Conservation (phyloP, 2,888 invertebrate genomes). For the Strigamia transsilvanica region DNA sequence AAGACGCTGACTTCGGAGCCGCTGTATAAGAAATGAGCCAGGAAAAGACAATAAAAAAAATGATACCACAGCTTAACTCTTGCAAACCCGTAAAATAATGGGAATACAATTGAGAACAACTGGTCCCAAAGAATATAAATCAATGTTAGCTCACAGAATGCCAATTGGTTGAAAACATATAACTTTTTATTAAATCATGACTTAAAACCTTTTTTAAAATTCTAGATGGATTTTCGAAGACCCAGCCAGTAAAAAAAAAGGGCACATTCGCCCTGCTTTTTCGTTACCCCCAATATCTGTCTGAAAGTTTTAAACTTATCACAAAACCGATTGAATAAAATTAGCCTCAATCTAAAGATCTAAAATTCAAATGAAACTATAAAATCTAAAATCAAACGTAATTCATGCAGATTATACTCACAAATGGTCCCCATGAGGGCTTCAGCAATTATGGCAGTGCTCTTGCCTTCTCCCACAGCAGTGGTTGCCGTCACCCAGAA, state of each 20-base stretch:
- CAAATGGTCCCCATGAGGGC: constrained; percentile 52
- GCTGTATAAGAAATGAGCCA: constrained; percentile 46
- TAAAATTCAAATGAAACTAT: neutral
- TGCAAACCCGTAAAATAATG: constrained; percentile 36
- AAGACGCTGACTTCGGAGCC: constrained; percentile 60
- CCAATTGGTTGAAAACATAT: constrained; percentile 16
- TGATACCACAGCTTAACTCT: constrained; percentile 40
- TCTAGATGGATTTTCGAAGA: constrained; percentile 11
- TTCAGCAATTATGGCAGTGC: constrained; percentile 58
- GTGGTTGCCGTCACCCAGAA: constrained; percentile 64
- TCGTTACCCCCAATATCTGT: neutral
- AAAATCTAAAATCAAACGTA: neutral
- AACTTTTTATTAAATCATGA: constrained; percentile 46
- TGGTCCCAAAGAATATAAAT: constrained; percentile 48
- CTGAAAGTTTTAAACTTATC: neutral
- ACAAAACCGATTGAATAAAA: neutral
- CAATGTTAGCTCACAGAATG: constrained; percentile 27
- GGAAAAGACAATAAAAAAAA: constrained; percentile 43
- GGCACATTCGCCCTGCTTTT: neutral
- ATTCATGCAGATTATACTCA: constrained; percentile 27
- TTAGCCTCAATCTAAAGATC: neutral
- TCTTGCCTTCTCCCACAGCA: constrained; percentile 63
- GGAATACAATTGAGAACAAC: constrained; percentile 47
- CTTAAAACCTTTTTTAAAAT: constrained; percentile 27
- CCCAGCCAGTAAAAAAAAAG: neutral